phyloP scores from a whole-genome alignment of 2,113 vertebrate species.

The Hypanus sabinus region DNA sequence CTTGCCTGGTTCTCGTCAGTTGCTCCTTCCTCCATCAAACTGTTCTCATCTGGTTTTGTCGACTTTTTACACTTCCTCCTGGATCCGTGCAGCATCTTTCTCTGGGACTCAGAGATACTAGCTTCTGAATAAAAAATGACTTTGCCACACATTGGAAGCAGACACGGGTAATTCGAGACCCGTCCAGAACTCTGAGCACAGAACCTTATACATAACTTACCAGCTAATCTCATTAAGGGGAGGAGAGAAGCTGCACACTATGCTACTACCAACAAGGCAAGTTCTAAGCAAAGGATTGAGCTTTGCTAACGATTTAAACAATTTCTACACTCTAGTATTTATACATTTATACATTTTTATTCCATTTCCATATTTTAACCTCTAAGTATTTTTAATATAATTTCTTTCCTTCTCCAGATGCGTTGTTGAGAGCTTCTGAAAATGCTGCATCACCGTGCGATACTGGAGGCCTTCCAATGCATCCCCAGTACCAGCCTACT shows the following conservation, averaged over 20 bases:
- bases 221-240: conserved; percentile 16
- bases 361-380: too few relatives aligned
- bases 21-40: conserved; percentile 13
- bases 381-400: too few relatives aligned
- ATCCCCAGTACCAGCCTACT: too few relatives aligned
- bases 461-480: too few relatives aligned
- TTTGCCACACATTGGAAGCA: conserved; percentile 12
- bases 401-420: too few relatives aligned
- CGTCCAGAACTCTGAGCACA: neutral
- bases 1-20: neutral
- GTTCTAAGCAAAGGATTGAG: neutral
- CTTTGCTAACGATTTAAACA: neutral
- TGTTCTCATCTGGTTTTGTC: neutral
- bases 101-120: neutral
- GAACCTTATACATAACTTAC: conserved; percentile 21
- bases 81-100: conserved; percentile 26
- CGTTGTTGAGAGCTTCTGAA: too few relatives aligned
- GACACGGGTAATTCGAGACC: neutral
- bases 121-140: conserved; percentile 32
- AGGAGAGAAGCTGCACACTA: neutral
- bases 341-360: too few relatives aligned
- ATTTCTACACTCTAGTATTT: too few relatives aligned
- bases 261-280: neutral
- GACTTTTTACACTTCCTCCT: conserved; percentile 29
- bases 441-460: too few relatives aligned